Evolutionary conservation across 1,140 invertebrate species (phyloP).

Genomic region (Bombus sylvicola): DNA sequence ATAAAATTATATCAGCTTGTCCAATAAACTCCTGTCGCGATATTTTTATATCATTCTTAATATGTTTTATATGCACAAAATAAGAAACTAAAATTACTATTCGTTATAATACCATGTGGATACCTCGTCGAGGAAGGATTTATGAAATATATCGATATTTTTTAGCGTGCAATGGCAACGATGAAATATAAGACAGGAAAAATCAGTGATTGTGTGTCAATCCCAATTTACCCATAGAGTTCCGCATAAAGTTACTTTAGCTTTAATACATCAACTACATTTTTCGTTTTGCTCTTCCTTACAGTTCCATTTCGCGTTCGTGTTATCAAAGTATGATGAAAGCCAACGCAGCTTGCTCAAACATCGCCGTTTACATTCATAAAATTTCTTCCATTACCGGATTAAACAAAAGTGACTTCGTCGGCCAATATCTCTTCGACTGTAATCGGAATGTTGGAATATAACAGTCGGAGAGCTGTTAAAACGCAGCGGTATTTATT

Average conservation of each 20-base stretch:
- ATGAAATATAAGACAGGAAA: too few species aligned
- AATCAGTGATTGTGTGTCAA: too few species aligned
- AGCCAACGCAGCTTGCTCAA: neutral
- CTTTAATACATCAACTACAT: too few species aligned
- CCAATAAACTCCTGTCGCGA: too few species aligned
- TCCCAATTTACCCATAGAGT: too few species aligned
- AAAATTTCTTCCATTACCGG: neutral
- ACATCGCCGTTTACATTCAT: neutral
- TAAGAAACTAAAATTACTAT: too few species aligned
- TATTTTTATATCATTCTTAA: neutral
- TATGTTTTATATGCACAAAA: neutral
- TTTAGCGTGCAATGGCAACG: too few species aligned
- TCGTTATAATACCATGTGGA: too few species aligned
- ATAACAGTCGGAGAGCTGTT: neutral
- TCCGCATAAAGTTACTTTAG: too few species aligned
- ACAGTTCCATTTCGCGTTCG: neutral
- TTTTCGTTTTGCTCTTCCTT: neutral
- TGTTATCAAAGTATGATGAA: neutral
- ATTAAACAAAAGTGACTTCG: neutral
- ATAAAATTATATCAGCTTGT: too few species aligned
- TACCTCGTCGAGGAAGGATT: too few species aligned
- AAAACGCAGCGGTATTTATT: neutral
- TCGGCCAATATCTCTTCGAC: neutral
- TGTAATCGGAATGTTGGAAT: neutral
- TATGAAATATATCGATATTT: too few species aligned